A percentile compares a stretch with the other conserved stretches of the same genome.
These are phyloP conservation scores for Ornithoptera priamus DNA, from an alignment of 2,888 invertebrate species.

Conservation along the genomic window DNA sequence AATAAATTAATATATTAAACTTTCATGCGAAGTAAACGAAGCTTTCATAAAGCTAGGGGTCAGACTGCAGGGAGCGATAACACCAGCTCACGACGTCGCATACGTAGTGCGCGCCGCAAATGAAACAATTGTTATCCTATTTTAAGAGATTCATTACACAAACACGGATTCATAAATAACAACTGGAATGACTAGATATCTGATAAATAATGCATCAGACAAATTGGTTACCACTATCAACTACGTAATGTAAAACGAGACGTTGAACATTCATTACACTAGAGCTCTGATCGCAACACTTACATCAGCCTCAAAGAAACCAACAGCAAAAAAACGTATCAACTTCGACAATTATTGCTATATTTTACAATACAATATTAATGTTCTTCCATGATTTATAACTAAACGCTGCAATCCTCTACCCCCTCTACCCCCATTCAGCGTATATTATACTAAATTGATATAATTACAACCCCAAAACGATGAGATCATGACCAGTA, in stretches of 20 bases:
- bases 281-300: neutral
- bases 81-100: no score
- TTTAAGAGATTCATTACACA: constrained; percentile 25
- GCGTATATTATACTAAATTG: neutral
- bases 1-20: neutral
- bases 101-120: neutral
- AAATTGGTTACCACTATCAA: neutral
- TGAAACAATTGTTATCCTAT: constrained; percentile 24
- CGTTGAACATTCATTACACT: neutral
- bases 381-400: neutral
- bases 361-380: constrained; percentile 11
- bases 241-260: constrained; percentile 1
- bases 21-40: neutral
- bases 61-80: neutral
- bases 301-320: neutral
- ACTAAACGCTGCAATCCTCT: neutral
- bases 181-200: constrained; percentile 29
- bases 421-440: neutral
- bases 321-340: neutral
- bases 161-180: constrained; percentile 21
- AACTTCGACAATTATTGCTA: constrained; percentile 33
- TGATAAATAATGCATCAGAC: neutral
- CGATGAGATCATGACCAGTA: neutral
- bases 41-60: neutral
- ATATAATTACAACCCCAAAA: neutral